phyloP scores from a whole-genome alignment of 2,888 invertebrate species.

The Patella depressa region DNA sequence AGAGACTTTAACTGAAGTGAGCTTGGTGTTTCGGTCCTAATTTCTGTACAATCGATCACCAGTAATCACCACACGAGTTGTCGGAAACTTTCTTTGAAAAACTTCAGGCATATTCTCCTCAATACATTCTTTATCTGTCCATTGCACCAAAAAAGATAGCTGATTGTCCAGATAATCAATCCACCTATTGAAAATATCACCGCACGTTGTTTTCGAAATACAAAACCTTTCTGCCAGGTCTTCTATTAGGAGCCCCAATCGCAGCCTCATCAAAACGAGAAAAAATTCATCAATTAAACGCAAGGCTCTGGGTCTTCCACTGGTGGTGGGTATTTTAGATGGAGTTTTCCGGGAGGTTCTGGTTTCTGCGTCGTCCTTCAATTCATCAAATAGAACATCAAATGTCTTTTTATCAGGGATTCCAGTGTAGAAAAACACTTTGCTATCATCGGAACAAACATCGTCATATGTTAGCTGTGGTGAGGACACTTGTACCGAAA shows the following conservation, averaged over 20 bases:
- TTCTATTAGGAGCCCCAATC: conserved; percentile 28
- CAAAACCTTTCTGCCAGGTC: conserved; percentile 27
- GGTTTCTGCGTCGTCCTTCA: not conserved
- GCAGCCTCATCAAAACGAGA: conserved; percentile 31
- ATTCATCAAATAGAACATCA: not conserved
- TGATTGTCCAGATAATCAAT: conserved; percentile 26
- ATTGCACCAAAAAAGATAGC: not conserved
- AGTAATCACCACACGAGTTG: not conserved
- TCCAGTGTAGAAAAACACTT: not conserved
- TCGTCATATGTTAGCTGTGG: not conserved
- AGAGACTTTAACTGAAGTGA: conserved; percentile 6
- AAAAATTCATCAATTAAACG: no score
- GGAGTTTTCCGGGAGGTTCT: not conserved
- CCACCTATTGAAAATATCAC: conserved; percentile 23
- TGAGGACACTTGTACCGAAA: not conserved
- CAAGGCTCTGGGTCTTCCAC: no score
- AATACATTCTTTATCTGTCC: not conserved
- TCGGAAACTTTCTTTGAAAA: not conserved
- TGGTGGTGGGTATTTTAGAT: not conserved
- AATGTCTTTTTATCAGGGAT: not conserved
- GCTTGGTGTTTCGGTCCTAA: conserved; percentile 13
- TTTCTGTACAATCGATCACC: conserved; percentile 20
- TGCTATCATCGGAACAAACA: no score
- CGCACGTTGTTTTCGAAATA: conserved; percentile 26
- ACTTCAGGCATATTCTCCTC: not conserved